Conservation (phyloP, 1,140 invertebrate species). For the Palaemon carinicauda region DNA sequence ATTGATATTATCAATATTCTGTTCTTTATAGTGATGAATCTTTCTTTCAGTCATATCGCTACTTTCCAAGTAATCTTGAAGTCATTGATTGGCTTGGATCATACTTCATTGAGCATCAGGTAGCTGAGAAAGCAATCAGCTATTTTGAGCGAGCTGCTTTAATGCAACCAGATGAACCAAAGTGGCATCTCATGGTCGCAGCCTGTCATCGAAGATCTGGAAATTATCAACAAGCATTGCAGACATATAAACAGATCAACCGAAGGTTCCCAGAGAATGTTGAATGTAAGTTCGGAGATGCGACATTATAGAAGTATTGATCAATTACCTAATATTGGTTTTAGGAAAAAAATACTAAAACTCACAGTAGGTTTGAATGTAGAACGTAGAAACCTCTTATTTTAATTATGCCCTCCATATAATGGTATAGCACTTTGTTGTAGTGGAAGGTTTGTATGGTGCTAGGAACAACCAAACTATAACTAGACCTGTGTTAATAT, state of each 20-base stretch:
- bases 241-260: conserved; percentile 80
- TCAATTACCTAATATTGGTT: background rate
- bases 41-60: conserved; percentile 77
- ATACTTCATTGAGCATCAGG: conserved; percentile 80
- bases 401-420: too few species aligned
- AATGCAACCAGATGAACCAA: conserved; percentile 85
- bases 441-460: too few species aligned
- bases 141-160: conserved; percentile 89
- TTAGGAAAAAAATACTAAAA: background rate
- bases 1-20: too few species aligned
- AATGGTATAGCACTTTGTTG: too few species aligned
- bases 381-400: too few species aligned
- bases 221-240: conserved; percentile 83
- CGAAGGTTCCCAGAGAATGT: conserved; percentile 84
- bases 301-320: too few species aligned
- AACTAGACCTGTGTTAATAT: too few species aligned
- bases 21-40: background rate
- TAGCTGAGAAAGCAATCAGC: conserved; percentile 83
- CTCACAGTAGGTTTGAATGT: background rate
- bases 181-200: conserved; percentile 86
- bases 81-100: conserved; percentile 92
- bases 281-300: conserved; percentile 73
- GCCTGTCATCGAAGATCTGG: conserved; percentile 83
- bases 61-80: conserved; percentile 87
- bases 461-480: too few species aligned